A percentile compares a stretch with the other conserved stretches of the same genome.
Conservation (phyloP, 1,140 invertebrate species). For the Zaprionus ghesquierei region DNA sequence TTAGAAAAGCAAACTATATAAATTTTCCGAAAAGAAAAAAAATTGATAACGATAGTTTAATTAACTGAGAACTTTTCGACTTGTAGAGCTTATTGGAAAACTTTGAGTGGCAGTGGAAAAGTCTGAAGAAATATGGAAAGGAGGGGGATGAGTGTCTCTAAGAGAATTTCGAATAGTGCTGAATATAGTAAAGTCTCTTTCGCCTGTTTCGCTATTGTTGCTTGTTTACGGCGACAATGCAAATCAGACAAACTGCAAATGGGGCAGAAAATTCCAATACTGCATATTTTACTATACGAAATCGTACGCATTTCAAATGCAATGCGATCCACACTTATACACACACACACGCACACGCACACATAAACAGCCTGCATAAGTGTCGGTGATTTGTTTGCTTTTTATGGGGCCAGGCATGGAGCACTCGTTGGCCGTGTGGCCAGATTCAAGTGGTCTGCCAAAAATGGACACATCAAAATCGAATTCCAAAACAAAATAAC, state of each 20-base stretch:
- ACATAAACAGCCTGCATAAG: conserved; percentile 7
- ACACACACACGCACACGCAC: not conserved
- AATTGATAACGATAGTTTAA: not conserved
- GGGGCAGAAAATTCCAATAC: conserved; percentile 37
- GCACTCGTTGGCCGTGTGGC: conserved; percentile 1
- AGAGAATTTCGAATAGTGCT: not conserved
- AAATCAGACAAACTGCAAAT: conserved; percentile 39
- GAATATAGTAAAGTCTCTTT: not conserved
- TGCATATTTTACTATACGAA: conserved; percentile 38
- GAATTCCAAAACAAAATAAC: conserved; percentile 16
- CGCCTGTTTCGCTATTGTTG: not conserved
- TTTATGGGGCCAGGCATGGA: conserved; percentile 2
- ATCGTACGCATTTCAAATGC: conserved; percentile 31
- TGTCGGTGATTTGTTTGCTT: conserved; percentile 2
- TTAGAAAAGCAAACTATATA: too few species aligned
- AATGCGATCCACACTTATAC: conserved; percentile 13
- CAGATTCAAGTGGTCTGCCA: conserved; percentile 24
- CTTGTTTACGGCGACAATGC: conserved; percentile 37
- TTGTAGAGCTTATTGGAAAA: not conserved
- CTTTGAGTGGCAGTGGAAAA: not conserved
- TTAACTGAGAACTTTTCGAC: not conserved
- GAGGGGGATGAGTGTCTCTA: not conserved
- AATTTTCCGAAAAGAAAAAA: too few species aligned
- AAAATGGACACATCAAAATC: conserved; percentile 30
- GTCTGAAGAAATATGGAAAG: not conserved